Percentiles rank a stretch among this genome's conserved stretches.
phyloP scores from a whole-genome alignment of 2,797 vertebrate species.

The Emys orbicularis region DNA sequence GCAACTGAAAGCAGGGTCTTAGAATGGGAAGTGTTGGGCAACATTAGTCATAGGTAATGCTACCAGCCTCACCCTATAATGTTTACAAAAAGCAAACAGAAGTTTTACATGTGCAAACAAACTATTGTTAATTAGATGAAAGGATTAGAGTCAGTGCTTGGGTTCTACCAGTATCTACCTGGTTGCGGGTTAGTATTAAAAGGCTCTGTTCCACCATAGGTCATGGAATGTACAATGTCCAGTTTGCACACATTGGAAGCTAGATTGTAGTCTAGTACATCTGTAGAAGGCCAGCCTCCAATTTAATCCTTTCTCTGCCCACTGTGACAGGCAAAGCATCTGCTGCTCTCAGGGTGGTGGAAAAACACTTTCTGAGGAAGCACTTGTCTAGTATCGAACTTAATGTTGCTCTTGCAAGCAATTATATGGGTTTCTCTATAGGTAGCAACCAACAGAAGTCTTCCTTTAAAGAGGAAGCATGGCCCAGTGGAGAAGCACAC shows the following conservation, averaged over 20 bases:
- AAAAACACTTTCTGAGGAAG: background rate
- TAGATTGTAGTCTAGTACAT: background rate
- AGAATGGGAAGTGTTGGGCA: background rate
- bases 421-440: background rate
- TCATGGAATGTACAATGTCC: background rate
- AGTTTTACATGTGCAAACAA: background rate
- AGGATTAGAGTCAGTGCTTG: background rate
- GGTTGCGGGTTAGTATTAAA: background rate
- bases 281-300: background rate
- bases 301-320: background rate
- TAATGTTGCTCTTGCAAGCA: background rate
- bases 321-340: background rate
- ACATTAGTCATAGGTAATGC: background rate
- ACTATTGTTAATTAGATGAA: background rate
- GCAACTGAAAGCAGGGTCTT: background rate
- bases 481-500: background rate
- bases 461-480: background rate
- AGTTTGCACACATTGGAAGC: background rate
- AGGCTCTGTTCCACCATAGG: background rate
- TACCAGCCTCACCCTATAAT: background rate
- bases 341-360: background rate
- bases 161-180: background rate
- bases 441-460: background rate
- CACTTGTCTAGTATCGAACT: background rate
- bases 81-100: background rate